Evolutionary conservation across 2,797 vertebrate genomes (phyloP).

Genomic region (Meriones psammophilus): DNA sequence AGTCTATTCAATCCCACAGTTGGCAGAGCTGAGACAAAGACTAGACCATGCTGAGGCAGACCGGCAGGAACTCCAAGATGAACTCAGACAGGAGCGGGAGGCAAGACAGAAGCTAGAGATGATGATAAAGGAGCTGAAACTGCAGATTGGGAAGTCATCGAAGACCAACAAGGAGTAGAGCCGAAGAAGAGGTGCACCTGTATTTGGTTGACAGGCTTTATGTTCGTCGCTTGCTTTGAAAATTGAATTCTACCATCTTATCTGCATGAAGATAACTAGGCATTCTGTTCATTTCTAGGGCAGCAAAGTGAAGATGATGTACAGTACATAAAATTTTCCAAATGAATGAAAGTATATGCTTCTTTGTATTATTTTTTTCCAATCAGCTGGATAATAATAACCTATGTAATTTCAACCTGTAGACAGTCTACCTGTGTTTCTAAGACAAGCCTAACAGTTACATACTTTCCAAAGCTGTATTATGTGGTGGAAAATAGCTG

Average conservation of each 20-base stretch:
- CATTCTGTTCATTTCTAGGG: constrained; percentile 83
- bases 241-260: constrained; percentile 77
- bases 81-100: constrained; percentile 95
- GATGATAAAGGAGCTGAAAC: constrained; percentile 95
- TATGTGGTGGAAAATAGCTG: constrained; percentile 78
- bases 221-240: constrained; percentile 74
- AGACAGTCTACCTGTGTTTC: constrained; percentile 91
- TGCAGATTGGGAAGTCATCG: constrained; percentile 91
- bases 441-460: constrained; percentile 89
- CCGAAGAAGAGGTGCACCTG: constrained; percentile 54
- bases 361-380: constrained; percentile 85
- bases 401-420: constrained; percentile 87
- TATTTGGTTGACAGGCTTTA: constrained; percentile 80
- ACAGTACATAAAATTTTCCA: constrained; percentile 89
- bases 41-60: constrained; percentile 96
- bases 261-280: constrained; percentile 77
- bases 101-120: constrained; percentile 95
- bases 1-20: constrained; percentile 87
- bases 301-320: constrained; percentile 84
- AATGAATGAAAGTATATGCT: constrained; percentile 90
- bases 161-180: constrained; percentile 89
- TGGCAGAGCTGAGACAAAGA: constrained; percentile 94
- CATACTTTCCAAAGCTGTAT: constrained; percentile 81
- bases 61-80: constrained; percentile 96
- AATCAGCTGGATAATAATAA: constrained; percentile 88